A percentile compares a stretch with the other conserved stretches of the same genome.
These are phyloP conservation scores for Leucophenga varia DNA, from an alignment of 1,140 invertebrate species.

Conservation along the genomic window DNA sequence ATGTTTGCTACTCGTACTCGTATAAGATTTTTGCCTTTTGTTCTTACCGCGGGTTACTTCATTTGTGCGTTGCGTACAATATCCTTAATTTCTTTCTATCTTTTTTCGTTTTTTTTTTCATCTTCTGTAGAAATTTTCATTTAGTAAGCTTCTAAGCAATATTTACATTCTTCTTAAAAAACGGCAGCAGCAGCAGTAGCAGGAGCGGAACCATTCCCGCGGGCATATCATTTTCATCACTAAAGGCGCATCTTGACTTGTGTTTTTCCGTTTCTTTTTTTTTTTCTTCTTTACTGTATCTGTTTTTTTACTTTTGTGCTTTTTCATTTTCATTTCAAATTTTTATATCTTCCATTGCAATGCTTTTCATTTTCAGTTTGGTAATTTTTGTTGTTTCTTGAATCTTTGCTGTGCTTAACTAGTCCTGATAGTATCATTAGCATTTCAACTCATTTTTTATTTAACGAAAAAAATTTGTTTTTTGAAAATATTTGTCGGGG, in stretches of 20 bases:
- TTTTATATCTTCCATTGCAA: constrained; percentile 15
- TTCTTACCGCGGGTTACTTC: constrained; percentile 3
- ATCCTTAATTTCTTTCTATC: too few species aligned
- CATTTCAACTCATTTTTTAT: too few species aligned
- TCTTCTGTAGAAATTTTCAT: constrained; percentile 4
- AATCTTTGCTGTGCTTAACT: constrained; percentile 34
- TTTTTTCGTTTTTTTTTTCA: constrained; percentile 15
- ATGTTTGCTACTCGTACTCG: constrained; percentile 23
- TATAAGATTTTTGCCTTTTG: constrained; percentile 14
- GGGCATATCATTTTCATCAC: constrained; percentile 40
- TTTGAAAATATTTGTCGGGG: too few species aligned
- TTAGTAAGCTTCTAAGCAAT: too few species aligned
- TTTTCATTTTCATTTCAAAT: too few species aligned
- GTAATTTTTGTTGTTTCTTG: constrained; percentile 35
- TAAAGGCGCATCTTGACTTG: too few species aligned
- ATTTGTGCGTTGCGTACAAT: too few species aligned
- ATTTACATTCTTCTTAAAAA: too few species aligned
- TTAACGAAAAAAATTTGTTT: too few species aligned
- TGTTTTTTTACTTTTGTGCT: constrained; percentile 18
- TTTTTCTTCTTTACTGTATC: background rate
- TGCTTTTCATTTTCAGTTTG: constrained; percentile 20
- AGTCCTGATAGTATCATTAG: constrained; percentile 41
- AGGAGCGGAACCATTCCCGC: constrained; percentile 44
- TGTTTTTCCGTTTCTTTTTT: too few species aligned
- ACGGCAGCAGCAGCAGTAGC: too few species aligned